These are phyloP conservation scores for Drosophila subsilvestris DNA, from an alignment of 2,888 invertebrate genomes.

Conservation along the genomic window DNA sequence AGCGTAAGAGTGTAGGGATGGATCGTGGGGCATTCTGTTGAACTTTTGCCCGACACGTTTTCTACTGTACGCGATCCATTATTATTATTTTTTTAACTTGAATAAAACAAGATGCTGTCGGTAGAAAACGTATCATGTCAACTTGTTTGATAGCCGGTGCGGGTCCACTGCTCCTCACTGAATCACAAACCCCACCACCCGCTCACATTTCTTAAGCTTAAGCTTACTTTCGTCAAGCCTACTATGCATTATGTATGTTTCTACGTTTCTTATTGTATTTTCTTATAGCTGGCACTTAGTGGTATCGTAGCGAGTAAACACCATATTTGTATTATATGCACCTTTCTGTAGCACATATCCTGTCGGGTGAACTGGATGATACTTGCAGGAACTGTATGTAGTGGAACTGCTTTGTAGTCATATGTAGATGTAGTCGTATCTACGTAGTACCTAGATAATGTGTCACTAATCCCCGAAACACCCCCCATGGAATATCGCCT, in stretches of 20 bases:
- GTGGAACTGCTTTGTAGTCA: conserved; percentile 36
- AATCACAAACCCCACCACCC: background rate
- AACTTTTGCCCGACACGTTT: background rate
- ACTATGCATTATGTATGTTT: conserved; percentile 18
- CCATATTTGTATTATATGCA: conserved; percentile 71
- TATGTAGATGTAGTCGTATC: conserved; percentile 20
- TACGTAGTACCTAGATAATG: conserved; percentile 3
- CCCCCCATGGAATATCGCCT: background rate
- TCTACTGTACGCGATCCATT: too few relatives aligned
- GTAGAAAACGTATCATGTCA: background rate
- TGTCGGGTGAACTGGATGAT: conserved; percentile 56
- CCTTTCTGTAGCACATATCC: conserved; percentile 64
- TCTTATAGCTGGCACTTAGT: conserved; percentile 63
- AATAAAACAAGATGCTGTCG: too few relatives aligned
- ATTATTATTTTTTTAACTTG: too few relatives aligned
- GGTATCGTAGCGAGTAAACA: conserved; percentile 49
- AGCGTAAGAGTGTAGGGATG: background rate
- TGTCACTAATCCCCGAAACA: background rate
- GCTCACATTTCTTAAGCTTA: conserved; percentile 8
- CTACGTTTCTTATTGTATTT: conserved; percentile 35
- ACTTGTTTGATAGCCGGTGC: background rate
- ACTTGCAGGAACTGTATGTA: conserved; percentile 44
- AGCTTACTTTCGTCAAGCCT: conserved; percentile 1
- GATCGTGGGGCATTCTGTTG: background rate
- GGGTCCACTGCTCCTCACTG: background rate